Percentiles rank a stretch among this genome's conserved stretches.
Conservation (phyloP, 2,113 vertebrate species). For the Gopherus evgoodei region DNA sequence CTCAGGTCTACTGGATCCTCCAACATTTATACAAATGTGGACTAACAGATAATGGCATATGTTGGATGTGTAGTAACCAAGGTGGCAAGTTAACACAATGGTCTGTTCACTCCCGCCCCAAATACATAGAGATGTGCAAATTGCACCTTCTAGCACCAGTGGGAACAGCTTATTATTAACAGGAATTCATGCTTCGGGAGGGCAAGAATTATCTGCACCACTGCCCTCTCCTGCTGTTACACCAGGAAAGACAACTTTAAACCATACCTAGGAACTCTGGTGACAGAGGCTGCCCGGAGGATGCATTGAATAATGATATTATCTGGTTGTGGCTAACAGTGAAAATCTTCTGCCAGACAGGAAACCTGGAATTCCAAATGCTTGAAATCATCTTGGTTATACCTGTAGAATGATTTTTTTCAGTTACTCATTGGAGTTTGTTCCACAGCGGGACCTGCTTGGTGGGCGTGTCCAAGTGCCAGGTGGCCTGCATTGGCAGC, state of each 20-base stretch:
- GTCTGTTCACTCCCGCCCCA: too few relatives aligned
- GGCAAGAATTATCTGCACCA: neutral
- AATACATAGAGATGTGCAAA: accelerated
- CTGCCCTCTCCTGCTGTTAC: neutral
- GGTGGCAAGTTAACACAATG: neutral
- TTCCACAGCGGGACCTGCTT: neutral
- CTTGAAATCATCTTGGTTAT: neutral
- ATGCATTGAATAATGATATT: neutral
- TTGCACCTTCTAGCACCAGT: neutral
- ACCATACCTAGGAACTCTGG: neutral
- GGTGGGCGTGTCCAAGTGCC: neutral
- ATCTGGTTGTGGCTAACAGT: too few relatives aligned
- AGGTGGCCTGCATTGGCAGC: neutral
- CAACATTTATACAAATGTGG: neutral
- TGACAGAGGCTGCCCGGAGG: neutral
- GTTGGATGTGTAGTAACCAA: neutral
- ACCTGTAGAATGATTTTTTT: neutral
- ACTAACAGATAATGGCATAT: neutral
- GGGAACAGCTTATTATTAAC: neutral
- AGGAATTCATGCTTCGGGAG: neutral
- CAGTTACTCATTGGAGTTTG: neutral
- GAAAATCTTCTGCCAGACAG: neutral
- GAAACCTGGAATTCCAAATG: neutral
- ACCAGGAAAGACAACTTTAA: neutral
- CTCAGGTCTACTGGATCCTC: neutral